These are phyloP conservation scores for Drosophila peninsularis DNA, from an alignment of 2,888 invertebrate species.

Conservation along the genomic window DNA sequence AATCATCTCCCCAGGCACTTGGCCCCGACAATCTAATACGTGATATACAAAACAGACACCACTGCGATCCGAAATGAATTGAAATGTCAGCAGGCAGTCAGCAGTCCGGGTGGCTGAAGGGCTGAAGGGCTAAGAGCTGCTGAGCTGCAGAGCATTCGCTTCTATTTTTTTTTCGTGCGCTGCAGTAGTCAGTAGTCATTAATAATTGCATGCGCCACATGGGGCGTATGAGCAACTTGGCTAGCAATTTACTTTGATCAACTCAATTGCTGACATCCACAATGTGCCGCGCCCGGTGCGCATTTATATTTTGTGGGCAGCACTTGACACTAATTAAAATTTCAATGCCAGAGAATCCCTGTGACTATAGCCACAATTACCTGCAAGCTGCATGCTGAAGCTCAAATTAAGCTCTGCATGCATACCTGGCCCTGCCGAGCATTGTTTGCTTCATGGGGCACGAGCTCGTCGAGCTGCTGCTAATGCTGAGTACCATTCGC, in stretches of 20 bases:
- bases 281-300: conserved; percentile 22
- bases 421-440: conserved; percentile 15
- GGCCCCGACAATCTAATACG: conserved; percentile 56
- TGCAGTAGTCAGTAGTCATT: conserved; percentile 53
- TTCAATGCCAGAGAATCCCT: conserved; percentile 68
- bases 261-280: conserved; percentile 42
- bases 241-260: conserved; percentile 61
- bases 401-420: conserved; percentile 55
- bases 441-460: conserved; percentile 22
- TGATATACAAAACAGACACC: conserved; percentile 40
- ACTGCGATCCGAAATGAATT: conserved; percentile 50
- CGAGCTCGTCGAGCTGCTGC: neutral
- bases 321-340: conserved; percentile 81
- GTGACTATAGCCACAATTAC: conserved; percentile 45
- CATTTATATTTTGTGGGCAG: conserved; percentile 49
- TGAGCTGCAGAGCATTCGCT: neutral
- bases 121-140: no score
- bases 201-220: conserved; percentile 63
- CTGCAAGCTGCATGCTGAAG: conserved; percentile 41
- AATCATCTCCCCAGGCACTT: conserved; percentile 71
- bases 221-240: conserved; percentile 53
- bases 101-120: neutral
- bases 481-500: neutral
- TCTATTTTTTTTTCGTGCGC: conserved; percentile 25
- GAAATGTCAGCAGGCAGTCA: conserved; percentile 57